Evolutionary conservation across 2,888 invertebrate species (phyloP), one percentile per base, ranked within the genome.

Genomic region (Oligia strigilis): DNA sequence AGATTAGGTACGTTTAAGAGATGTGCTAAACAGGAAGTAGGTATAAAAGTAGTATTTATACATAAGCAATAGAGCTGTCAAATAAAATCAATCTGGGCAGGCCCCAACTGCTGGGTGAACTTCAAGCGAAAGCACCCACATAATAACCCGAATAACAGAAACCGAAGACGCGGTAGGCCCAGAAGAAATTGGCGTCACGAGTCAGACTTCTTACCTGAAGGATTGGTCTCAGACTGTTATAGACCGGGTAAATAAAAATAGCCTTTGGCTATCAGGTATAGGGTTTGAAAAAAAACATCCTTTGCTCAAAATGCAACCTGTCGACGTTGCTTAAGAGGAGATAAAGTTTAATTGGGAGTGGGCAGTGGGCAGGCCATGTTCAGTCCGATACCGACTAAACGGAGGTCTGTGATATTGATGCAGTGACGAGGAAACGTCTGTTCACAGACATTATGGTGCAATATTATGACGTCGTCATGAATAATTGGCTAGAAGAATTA

Each of bases 1-100:
- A 90, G 90, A 91, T 60, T 81, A 29, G 29, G 29, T 29, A 87
- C n/a, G 4, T 36, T 74, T 0, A 52, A 62, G 49, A 78, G 62
- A 80, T 36, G 23, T 43, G 77, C 1, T 40, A n/a, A 40, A 29
- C n/a, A 49, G 36, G 29, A 69, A 75, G 19, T 78, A 82, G 75
- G 86, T 23, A 86, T 19, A 75, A 81, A 75, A 58, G 17, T 71
- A 36, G 11, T 14, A 65, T 40, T 52, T 62, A n/a, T 8, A 5
- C 4, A 40, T 23, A 9, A 62, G 19, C 4, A 43, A 43, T 29
- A 65, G 17, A 43, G 4, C 13, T 29, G 19, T 4, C 29, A 29
- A 40, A n/a, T 14, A 29, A 62, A 29, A 62, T 43, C 1, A 65
- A 55, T 65, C 8, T 19, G 2, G 17, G 23, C 43, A 23, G 17